Conservation (phyloP, 2,888 invertebrate genomes). For the Epistrophe grossulariae region DNA sequence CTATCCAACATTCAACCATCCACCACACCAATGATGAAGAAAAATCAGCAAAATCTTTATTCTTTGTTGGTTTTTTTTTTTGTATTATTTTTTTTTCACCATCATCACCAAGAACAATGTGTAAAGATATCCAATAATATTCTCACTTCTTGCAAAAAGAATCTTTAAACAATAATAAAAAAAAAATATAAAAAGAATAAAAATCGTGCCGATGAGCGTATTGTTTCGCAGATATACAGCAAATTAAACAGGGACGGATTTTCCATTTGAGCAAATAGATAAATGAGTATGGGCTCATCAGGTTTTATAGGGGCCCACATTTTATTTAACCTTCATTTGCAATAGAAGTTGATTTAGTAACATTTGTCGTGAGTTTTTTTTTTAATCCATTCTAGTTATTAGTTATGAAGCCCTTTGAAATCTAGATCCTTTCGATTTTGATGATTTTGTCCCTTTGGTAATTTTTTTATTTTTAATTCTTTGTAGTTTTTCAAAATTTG, state of each 20-base stretch:
- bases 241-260: background rate
- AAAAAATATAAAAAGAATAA: background rate
- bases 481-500: background rate
- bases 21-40: conserved; percentile 32
- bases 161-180: conserved; percentile 19
- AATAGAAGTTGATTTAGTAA: background rate
- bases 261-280: background rate
- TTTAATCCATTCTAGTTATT: background rate
- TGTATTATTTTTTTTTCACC: background rate
- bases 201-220: conserved; percentile 61
- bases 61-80: conserved; percentile 9
- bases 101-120: conserved; percentile 37
- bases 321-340: background rate
- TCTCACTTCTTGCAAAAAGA: conserved; percentile 57
- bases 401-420: background rate
- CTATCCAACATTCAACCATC: background rate
- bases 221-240: conserved; percentile 55
- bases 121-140: conserved; percentile 64
- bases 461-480: too few relatives aligned
- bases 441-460: background rate
- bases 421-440: too few relatives aligned
- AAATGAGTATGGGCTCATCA: background rate
- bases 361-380: background rate
- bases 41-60: conserved; percentile 35
- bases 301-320: background rate